These are phyloP conservation scores for Corythornis vintsioides DNA, from an alignment of 2,113 vertebrate species.

Conservation along the genomic window DNA sequence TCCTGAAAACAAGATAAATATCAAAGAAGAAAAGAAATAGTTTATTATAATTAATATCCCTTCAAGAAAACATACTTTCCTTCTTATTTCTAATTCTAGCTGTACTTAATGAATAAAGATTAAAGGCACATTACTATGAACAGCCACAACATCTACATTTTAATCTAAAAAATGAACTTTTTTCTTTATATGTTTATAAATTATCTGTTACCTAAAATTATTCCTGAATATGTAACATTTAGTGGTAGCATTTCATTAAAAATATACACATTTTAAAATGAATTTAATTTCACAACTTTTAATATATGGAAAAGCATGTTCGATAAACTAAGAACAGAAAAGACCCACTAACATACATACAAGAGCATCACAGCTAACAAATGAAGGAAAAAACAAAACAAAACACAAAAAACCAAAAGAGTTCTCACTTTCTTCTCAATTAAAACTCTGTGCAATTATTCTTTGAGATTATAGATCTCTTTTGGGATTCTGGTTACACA, in stretches of 20 bases:
- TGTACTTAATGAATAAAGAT: conserved; percentile 58
- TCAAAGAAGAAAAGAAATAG: conserved; percentile 45
- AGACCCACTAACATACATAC: not conserved
- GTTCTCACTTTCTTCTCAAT: conserved; percentile 80
- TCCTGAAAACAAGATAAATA: conserved; percentile 45
- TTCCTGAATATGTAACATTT: conserved; percentile 22
- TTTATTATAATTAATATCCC: conserved; percentile 48
- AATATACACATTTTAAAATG: not conserved
- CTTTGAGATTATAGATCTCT: conserved; percentile 86
- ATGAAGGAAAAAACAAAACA: conserved; percentile 72
- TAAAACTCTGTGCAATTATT: conserved; percentile 89
- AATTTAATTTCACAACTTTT: conserved; percentile 36
- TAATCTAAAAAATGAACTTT: conserved; percentile 33
- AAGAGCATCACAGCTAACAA: conserved; percentile 71
- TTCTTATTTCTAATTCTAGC: conserved; percentile 35
- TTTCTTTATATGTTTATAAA: conserved; percentile 48
- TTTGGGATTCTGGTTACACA: conserved; percentile 82
- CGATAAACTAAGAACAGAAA: conserved; percentile 21
- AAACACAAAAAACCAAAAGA: not conserved
- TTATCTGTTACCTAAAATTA: conserved; percentile 24
- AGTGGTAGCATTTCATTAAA: conserved; percentile 16
- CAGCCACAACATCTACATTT: conserved; percentile 36
- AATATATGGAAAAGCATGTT: not conserved
- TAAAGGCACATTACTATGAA: conserved; percentile 52
- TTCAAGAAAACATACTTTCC: conserved; percentile 49